Evolutionary conservation across 2,113 vertebrate species (phyloP), one percentile per base, ranked within the genome.

Genomic region (Alouatta palliata): DNA sequence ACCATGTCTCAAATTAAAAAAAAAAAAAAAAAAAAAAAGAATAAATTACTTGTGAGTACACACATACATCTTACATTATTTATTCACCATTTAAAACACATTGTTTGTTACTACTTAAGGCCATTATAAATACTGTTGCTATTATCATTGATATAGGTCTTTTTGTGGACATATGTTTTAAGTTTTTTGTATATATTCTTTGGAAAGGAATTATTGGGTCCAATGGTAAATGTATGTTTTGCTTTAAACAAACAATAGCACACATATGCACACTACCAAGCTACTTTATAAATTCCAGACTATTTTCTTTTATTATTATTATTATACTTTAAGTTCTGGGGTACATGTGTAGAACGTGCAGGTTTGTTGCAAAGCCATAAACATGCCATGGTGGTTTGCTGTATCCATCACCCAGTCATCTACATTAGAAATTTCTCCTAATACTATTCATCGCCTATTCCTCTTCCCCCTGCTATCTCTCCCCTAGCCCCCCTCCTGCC

Each of bases 81-180:
- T 35, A 88, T 84, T 88, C 2, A 75, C 45, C 23, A 43, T 17
- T 49, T 97, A 49, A 71, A 93, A 68, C 4, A 40, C 52, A 37
- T 79, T 71, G 32, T 66, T 92, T 92, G 35, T 58, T 88, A 87
- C 1, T 88, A 47, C 73, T 88, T 91, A 49, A 43, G 37, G 45
- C 16, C 49, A 79, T 73, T 88, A n/a, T 49, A 20, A 56, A 91
- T 52, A 76, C 66, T 58, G 17, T 66, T 91, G 21, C 12, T 85
- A 16, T 71, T 9, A 58, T 9, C 0, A 85, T 92, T 88, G 64
- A 54, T 35, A 43, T 9, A 75, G 9, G 52, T 80, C 9, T 96
- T 93, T 80, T 6, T 75, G 40, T 68, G 30, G 56, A 82, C 56
- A 80, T 32, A 43, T 58, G 61, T 80, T 89, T 94, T 85, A 14